Percentiles rank a stretch among this genome's conserved stretches.
These are phyloP conservation scores for Esox masquinongy DNA, from an alignment of 2,797 vertebrate genomes.

Conservation along the genomic window DNA sequence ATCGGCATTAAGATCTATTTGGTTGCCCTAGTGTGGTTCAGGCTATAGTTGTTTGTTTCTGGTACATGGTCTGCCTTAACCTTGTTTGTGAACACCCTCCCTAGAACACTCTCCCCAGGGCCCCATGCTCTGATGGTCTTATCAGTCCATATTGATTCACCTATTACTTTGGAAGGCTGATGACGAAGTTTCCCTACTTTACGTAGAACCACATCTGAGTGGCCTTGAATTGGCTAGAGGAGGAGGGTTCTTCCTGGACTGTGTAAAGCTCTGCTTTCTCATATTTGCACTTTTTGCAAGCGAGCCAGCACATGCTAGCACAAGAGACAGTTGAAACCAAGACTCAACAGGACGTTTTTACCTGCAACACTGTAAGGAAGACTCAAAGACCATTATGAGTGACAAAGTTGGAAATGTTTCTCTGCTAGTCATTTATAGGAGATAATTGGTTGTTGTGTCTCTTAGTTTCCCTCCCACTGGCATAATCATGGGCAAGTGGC, in stretches of 20 bases:
- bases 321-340: not conserved
- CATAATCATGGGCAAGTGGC: not conserved
- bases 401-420: slow-evolving; percentile 26
- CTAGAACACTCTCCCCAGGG: slow-evolving; percentile 19
- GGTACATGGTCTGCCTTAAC: slow-evolving; percentile 40
- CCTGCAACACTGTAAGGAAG: not conserved
- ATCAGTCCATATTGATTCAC: slow-evolving; percentile 58
- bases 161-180: slow-evolving; percentile 5
- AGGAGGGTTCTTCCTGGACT: not conserved
- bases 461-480: not conserved
- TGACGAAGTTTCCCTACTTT: slow-evolving; percentile 30
- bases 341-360: not conserved
- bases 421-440: slow-evolving; percentile 35
- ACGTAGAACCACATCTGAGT: slow-evolving; percentile 14
- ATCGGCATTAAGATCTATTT: not conserved
- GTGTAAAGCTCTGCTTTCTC: not conserved
- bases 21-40: not conserved
- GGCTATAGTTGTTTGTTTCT: slow-evolving; percentile 44
- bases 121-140: slow-evolving; percentile 33
- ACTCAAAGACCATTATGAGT: not conserved
- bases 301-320: not conserved
- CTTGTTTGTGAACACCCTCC: slow-evolving; percentile 44
- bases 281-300: not conserved
- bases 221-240: slow-evolving; percentile 21
- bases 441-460: not conserved